Evolutionary conservation across 2,797 vertebrate genomes (phyloP).

Genomic region (Vultur gryphus): DNA sequence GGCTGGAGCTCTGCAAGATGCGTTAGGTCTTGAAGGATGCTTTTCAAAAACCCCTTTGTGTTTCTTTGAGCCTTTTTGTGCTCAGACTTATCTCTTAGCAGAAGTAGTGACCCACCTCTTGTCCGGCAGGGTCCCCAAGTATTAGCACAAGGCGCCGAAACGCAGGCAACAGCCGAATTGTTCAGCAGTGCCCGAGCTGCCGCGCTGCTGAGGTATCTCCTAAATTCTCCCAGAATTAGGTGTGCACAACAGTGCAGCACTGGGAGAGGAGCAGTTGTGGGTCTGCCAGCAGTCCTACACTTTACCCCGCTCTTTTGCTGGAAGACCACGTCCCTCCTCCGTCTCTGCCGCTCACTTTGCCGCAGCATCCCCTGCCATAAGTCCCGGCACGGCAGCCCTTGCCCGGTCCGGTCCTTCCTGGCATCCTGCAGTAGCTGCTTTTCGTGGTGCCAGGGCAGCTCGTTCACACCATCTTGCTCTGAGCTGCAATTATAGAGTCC

Average conservation of each 20-base stretch:
- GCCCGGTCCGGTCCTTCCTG: neutral
- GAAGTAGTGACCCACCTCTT: neutral
- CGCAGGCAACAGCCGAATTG: accelerated
- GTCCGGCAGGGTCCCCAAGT: accelerated
- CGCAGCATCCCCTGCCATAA: neutral
- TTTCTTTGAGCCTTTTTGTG: neutral
- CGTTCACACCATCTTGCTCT: accelerated
- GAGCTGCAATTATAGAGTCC: neutral
- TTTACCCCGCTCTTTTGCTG: neutral
- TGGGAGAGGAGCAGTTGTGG: neutral
- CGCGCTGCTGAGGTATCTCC: neutral
- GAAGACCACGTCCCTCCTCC: neutral
- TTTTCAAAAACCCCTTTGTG: neutral
- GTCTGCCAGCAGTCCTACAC: neutral
- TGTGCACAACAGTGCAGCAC: neutral
- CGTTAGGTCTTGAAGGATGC: accelerated
- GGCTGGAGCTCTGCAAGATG: neutral
- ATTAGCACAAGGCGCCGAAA: neutral
- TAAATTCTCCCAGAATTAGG: neutral
- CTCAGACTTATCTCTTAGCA: neutral
- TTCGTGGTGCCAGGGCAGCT: accelerated
- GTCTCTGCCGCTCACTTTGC: neutral
- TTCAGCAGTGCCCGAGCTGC: neutral
- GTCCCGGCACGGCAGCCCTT: neutral
- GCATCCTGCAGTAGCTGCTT: neutral